phyloP scores from a whole-genome alignment of 2,888 invertebrate species.

The Drosophila neutralis region DNA sequence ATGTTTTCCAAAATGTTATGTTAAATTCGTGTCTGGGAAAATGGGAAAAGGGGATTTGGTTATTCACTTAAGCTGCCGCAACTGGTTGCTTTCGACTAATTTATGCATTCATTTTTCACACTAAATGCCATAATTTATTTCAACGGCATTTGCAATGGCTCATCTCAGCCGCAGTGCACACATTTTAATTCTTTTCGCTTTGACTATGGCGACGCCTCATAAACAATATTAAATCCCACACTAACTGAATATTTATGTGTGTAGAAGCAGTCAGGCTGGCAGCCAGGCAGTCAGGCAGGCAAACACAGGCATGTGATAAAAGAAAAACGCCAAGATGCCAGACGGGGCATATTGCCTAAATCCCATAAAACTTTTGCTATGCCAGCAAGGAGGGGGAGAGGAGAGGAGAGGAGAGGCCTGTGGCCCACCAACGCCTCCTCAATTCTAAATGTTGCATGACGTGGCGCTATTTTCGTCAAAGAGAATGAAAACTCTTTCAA shows the following conservation, averaged over 20 bases:
- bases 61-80: constrained; percentile 13
- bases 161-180: constrained; percentile 54
- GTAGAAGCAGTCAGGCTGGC: constrained; percentile 23
- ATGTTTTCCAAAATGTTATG: not conserved
- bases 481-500: constrained; percentile 65
- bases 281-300: constrained; percentile 18
- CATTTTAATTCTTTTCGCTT: constrained; percentile 70
- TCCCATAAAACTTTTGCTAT: constrained; percentile 64
- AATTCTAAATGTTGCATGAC: constrained; percentile 75
- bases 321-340: constrained; percentile 51
- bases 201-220: constrained; percentile 74
- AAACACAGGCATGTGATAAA: constrained; percentile 43
- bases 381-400: constrained; percentile 21
- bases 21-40: not conserved
- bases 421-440: constrained; percentile 66
- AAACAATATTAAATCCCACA: constrained; percentile 76
- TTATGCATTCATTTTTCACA: constrained; percentile 72
- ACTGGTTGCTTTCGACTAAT: constrained; percentile 49
- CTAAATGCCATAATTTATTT: constrained; percentile 78
- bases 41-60: constrained; percentile 9
- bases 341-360: constrained; percentile 53
- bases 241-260: constrained; percentile 40
- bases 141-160: constrained; percentile 61
- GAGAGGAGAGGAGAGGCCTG: constrained; percentile 7
- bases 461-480: constrained; percentile 73